Base-by-base conservation (phyloP, 1,140 invertebrate genomes). In the Caenorhabditis briggsae region DNA sequence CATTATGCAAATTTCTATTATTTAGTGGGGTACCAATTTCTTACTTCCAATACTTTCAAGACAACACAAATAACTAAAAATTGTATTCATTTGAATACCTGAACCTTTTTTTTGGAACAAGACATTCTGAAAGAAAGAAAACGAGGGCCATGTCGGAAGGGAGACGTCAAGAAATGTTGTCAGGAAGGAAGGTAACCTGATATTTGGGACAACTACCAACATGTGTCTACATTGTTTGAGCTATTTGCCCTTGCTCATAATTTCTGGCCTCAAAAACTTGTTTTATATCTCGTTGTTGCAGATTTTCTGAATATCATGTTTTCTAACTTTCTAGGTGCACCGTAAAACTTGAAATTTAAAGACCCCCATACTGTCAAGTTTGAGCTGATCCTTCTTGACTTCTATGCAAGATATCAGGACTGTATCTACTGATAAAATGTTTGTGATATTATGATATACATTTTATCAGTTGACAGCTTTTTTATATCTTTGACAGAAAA, bases 81-180 rank as follows among this genome's bases (percentile, higher is more conserved):
- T 58, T n/a, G 11, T 61, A 20, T 20, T 25, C 14, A 11, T 61
- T 20, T 11, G n/a, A 61, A 25, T 20, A 25, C 9, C 8, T 11
- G 20, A 25, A 23, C n/a, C 20, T 61, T 11, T 61, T n/a, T 25
- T 23, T 33, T 5, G 59, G 8, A 20, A 58, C 12, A 50, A 23
- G 46, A 78, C 33, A 33, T 33, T 33, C 33, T 33, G 50, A 46
- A 78, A 78, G 70, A 78, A 53, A 78, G n/a, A 20, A 78, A 50
- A 70, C 33, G 64, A 70, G 12, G 41, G 18, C 41, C 41, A 46
- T 70, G 64, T 46, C 64, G 70, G 70, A 78, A 78, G 70, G 70
- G 70, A 78, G 70, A 78, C 70, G 70, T 78, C 70, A 78, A 78
- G 70, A 78, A 78, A 78, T 78, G n/a, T 78, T 78, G 43, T 50